Conservation (phyloP, 2,797 vertebrate genomes). For the Echeneis naucrates region DNA sequence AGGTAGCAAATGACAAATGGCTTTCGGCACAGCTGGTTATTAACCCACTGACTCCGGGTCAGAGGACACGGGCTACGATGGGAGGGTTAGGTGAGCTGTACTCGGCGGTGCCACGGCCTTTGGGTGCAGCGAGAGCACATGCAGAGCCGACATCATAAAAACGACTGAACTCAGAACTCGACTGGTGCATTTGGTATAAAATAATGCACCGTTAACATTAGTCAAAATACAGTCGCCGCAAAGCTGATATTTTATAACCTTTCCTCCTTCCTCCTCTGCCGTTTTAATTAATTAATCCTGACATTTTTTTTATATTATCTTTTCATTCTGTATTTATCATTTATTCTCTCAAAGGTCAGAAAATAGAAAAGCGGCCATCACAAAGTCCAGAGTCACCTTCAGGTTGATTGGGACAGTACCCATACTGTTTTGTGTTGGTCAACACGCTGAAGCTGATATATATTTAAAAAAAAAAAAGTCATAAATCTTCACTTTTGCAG, state of each 20-base stretch:
- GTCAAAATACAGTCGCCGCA: background rate
- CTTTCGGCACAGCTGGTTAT: conserved; percentile 72
- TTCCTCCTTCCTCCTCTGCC: background rate
- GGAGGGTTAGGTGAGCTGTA: conserved; percentile 63
- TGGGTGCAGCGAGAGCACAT: conserved; percentile 19
- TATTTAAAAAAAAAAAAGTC: background rate
- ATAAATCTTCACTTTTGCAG: background rate
- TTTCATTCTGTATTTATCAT: background rate
- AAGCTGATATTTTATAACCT: background rate
- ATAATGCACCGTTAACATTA: background rate
- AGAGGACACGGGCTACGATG: conserved; percentile 56
- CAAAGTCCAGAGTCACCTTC: background rate
- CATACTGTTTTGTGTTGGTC: too few species aligned
- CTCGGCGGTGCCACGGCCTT: conserved; percentile 43
- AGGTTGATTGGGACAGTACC: too few species aligned
- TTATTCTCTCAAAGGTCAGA: background rate
- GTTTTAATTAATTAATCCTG: background rate
- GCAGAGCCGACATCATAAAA: conserved; percentile 19
- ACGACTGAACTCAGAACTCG: conserved; percentile 2
- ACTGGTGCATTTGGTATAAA: background rate
- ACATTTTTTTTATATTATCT: background rate
- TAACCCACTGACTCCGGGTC: conserved; percentile 78
- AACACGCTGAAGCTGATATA: background rate
- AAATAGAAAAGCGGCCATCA: background rate
- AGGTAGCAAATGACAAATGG: conserved; percentile 79